Evolutionary conservation across 92 coral and sea anemone species (phyloP).

Genomic region (Desmophyllum pertusum): DNA sequence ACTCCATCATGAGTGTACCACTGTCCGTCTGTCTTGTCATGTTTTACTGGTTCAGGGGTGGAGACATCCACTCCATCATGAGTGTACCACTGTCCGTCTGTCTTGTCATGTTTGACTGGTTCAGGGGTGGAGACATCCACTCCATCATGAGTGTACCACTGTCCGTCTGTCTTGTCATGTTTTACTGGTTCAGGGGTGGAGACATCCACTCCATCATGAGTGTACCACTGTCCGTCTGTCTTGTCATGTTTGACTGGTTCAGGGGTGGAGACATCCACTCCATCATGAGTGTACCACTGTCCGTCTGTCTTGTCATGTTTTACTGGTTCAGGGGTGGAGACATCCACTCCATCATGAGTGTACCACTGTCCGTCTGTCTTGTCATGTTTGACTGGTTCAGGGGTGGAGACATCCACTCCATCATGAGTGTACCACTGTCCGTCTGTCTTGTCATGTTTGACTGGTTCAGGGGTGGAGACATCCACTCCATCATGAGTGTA

Average conservation of each 20-base stretch:
- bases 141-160: slow-evolving; percentile 59
- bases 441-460: slow-evolving; percentile 37
- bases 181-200: slow-evolving; percentile 30
- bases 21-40: slow-evolving; percentile 55
- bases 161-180: slow-evolving; percentile 52
- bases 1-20: slow-evolving; percentile 59
- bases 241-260: slow-evolving; percentile 44
- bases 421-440: slow-evolving; percentile 64
- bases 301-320: slow-evolving; percentile 48
- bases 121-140: slow-evolving; percentile 25
- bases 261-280: no score
- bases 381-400: slow-evolving; percentile 39
- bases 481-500: slow-evolving; percentile 55
- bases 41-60: slow-evolving; percentile 29
- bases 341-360: slow-evolving; percentile 53
- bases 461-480: slow-evolving; percentile 37
- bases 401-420: no score
- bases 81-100: slow-evolving; percentile 60
- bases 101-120: slow-evolving; percentile 44
- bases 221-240: slow-evolving; percentile 59
- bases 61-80: no score
- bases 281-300: slow-evolving; percentile 59
- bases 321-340: slow-evolving; percentile 36
- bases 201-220: slow-evolving; percentile 52
- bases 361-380: slow-evolving; percentile 59